Conservation (phyloP, 2,797 vertebrate genomes). For the Sorex maritimensis region DNA sequence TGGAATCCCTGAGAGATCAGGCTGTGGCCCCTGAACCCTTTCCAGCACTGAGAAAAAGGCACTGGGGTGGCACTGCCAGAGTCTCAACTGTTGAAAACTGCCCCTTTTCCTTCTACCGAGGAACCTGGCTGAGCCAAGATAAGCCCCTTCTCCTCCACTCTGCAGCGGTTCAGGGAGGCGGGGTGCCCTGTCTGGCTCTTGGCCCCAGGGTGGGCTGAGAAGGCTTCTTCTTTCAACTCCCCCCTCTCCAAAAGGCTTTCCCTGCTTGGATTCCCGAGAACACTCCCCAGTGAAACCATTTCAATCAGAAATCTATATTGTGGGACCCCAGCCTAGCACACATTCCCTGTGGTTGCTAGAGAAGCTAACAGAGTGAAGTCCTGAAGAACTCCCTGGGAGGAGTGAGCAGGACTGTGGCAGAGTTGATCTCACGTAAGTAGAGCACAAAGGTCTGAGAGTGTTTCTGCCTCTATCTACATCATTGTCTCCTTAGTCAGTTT, state of each 20-base stretch:
- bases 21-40: too few relatives aligned
- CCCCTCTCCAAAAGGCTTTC: background rate
- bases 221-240: background rate
- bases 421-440: background rate
- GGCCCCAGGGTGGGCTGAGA: background rate
- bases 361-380: background rate
- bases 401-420: background rate
- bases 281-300: background rate
- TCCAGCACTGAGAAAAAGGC: background rate
- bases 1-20: too few relatives aligned
- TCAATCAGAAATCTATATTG: background rate
- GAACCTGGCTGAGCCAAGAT: background rate
- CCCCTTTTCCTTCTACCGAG: background rate
- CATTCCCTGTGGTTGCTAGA: slow-evolving; percentile 1
- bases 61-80: background rate
- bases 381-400: background rate
- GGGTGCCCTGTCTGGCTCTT: background rate
- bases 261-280: background rate
- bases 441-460: background rate
- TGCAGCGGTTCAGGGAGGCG: too few relatives aligned
- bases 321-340: background rate
- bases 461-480: background rate
- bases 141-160: too few relatives aligned
- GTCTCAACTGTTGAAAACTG: background rate
- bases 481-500: background rate